Conservation (phyloP, 2,797 vertebrate genomes). For the Rhincodon typus region DNA sequence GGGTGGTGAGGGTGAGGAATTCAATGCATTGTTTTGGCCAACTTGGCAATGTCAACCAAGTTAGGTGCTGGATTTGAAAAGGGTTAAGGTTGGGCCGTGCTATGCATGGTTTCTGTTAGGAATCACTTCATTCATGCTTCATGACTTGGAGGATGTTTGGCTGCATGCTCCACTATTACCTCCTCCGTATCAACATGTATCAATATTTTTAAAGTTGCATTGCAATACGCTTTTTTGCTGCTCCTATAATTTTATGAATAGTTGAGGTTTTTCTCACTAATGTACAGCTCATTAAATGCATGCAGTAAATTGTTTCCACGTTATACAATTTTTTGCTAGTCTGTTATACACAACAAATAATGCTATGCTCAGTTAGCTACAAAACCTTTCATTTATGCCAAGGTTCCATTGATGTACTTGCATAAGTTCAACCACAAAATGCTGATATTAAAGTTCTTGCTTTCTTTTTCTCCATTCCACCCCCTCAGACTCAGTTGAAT, state of each 20-base stretch:
- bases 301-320: background rate
- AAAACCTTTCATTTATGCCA: background rate
- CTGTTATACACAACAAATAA: background rate
- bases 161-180: background rate
- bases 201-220: background rate
- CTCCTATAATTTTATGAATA: background rate
- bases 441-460: background rate
- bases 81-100: background rate
- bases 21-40: background rate
- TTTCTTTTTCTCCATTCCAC: background rate
- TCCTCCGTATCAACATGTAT: background rate
- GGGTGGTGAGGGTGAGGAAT: background rate
- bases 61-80: background rate
- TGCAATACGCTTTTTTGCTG: background rate
- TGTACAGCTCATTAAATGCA: background rate
- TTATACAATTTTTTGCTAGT: background rate
- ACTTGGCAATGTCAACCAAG: background rate
- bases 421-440: background rate
- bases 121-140: background rate
- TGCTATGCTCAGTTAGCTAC: background rate
- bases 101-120: constrained; percentile 10
- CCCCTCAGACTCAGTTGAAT: constrained; percentile 87
- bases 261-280: background rate
- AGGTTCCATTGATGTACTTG: background rate
- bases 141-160: background rate